Base-by-base conservation (phyloP, 2,888 invertebrate genomes). In the Pseudanteris insignis region DNA sequence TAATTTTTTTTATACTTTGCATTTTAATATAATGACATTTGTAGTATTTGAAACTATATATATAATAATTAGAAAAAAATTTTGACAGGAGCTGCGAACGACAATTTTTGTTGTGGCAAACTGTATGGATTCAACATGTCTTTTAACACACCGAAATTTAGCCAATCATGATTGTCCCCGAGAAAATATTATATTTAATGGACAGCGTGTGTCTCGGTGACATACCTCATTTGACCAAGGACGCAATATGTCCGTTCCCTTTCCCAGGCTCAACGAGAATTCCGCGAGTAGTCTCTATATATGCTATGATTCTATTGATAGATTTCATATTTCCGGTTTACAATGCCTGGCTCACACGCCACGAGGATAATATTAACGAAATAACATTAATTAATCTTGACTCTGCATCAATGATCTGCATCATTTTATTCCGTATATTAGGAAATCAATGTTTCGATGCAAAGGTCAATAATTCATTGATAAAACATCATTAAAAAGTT, bases 141-240 rank as follows among this genome's bases (percentile, higher is more conserved):
- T 3, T 21, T 7, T 21, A 7, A 21, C 21, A 21, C 7, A 5
- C 7, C 4, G 7, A 21, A 21, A 21, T 21, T 21, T 21, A 21
- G 7, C 4, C 7, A 21, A 21, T 21, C 21, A 7, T 21, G 50
- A 43, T 46, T 40, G 40, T 25, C 53, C 34, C 15, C 18, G 29
- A 51, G 46, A 41, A 55, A 62, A 62, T 51, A 57, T 57, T n/a
- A n/a, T 51, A 51, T 37, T 38, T 29, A 34, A 47, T 41, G 43
- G 33, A 32, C 53, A 54, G 41, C 29, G 29, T 11, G 18, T 41
- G 46, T 41, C 43, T 44, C 37, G 41, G 37, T 46, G 24, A n/a
- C n/a, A n/a, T n/a, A n/a, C n/a, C n/a, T n/a, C n/a, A 36, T 53
- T 51, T 57, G 37, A 53, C 57, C 57, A 63, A 63, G 63, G 63